phyloP scores from a whole-genome alignment of 2,113 vertebrate genomes.

The Epinephelus lanceolatus region DNA sequence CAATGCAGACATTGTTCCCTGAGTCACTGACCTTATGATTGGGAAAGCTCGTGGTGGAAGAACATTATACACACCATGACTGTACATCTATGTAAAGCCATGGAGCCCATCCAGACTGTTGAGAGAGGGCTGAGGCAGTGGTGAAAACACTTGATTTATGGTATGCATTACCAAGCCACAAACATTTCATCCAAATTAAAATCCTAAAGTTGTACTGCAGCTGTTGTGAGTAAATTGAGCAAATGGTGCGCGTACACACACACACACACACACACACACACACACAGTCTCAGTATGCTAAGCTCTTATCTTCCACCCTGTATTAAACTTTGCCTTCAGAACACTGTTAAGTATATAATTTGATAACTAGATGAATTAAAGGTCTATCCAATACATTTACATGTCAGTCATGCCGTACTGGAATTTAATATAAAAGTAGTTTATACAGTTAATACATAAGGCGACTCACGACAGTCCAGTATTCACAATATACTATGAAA shows the following conservation, averaged over 20 bases:
- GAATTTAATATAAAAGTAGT: not conserved
- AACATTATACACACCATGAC: slow-evolving; percentile 40
- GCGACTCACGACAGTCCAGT: not conserved
- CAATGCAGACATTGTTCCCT: not conserved
- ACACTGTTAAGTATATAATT: not conserved
- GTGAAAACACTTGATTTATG: slow-evolving; percentile 52
- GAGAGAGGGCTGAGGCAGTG: slow-evolving; percentile 22
- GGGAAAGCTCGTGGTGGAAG: slow-evolving; percentile 5
- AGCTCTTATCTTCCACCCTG: not conserved
- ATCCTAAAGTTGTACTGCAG: slow-evolving; percentile 40
- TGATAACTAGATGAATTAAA: not conserved
- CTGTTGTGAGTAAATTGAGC: slow-evolving; percentile 28
- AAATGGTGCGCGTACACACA: not conserved
- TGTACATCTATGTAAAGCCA: slow-evolving; percentile 32
- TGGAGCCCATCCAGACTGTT: slow-evolving; percentile 14
- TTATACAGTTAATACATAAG: not conserved
- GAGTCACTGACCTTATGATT: slow-evolving; percentile 14
- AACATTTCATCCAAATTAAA: slow-evolving; percentile 58
- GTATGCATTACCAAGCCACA: slow-evolving; percentile 49
- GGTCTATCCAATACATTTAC: not conserved
- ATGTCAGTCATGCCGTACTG: not conserved
- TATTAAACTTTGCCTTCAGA: not conserved
- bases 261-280: not conserved
- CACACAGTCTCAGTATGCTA: not conserved
- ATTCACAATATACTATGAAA: not conserved